phyloP scores from a whole-genome alignment of 2,888 invertebrate genomes.

The Volucella inflata region DNA sequence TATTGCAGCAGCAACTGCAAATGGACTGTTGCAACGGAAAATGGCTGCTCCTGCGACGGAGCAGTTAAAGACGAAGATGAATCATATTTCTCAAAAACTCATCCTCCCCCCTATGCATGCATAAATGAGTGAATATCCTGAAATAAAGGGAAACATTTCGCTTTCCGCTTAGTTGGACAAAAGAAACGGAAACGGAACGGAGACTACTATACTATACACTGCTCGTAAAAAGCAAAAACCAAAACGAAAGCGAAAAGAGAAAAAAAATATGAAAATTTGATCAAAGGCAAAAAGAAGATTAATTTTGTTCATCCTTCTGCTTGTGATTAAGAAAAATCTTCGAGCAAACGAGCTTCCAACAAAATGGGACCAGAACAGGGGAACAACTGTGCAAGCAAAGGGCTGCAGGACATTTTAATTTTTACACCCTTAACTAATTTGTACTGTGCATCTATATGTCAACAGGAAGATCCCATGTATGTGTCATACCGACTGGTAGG shows the following conservation, averaged over 20 bases:
- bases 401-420: conserved; percentile 61
- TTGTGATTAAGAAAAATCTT: conserved; percentile 66
- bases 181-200: conserved; percentile 36
- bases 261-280: conserved; percentile 42
- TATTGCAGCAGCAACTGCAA: conserved; percentile 9
- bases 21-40: conserved; percentile 53
- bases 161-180: conserved; percentile 70
- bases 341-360: conserved; percentile 44
- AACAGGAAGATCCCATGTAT: neutral
- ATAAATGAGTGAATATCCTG: conserved; percentile 68
- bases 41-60: conserved; percentile 20
- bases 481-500: too few species aligned
- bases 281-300: conserved; percentile 72
- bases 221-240: too few species aligned
- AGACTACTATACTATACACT: conserved; percentile 13
- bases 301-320: conserved; percentile 67
- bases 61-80: conserved; percentile 50
- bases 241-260: conserved; percentile 7
- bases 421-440: conserved; percentile 57
- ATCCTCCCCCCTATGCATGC: conserved; percentile 47
- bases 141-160: conserved; percentile 58
- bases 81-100: conserved; percentile 58
- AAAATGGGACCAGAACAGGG: conserved; percentile 31
- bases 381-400: conserved; percentile 21
- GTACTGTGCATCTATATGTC: conserved; percentile 8